A percentile compares a stretch with the other conserved stretches of the same genome.
phyloP scores from a whole-genome alignment of 2,113 vertebrate genomes.

The Aptenodytes forsteri region DNA sequence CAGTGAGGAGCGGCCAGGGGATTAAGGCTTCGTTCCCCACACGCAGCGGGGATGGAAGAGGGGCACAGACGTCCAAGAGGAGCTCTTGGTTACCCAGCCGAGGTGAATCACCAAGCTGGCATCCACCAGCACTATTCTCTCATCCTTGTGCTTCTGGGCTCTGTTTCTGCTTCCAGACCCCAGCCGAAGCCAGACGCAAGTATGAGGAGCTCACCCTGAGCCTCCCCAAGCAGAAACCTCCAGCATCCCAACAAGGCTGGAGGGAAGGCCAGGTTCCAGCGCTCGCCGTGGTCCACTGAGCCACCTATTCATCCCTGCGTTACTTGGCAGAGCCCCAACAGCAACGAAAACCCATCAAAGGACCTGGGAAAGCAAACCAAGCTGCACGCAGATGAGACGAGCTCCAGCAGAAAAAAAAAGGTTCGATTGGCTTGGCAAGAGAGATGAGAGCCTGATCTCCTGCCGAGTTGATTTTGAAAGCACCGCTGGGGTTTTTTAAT shows the following conservation, averaged over 20 bases:
- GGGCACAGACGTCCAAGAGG: background rate
- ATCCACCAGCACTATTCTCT: background rate
- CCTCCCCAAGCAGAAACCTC: background rate
- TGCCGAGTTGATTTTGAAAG: background rate
- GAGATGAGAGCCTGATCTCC: conserved; percentile 1
- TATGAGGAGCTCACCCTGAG: background rate
- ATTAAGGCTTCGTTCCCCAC: background rate
- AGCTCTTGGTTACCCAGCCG: background rate
- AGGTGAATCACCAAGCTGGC: background rate
- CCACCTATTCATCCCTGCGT: conserved; percentile 7
- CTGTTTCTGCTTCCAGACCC: background rate
- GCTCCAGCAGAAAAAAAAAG: background rate
- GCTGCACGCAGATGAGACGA: background rate
- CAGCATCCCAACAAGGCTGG: background rate
- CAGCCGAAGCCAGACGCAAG: background rate
- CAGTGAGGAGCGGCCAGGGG: background rate
- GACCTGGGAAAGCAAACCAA: conserved; percentile 24
- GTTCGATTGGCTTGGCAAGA: conserved; percentile 12
- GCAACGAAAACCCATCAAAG: conserved; percentile 25
- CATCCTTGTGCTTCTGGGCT: background rate
- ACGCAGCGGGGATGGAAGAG: rapidly evolving
- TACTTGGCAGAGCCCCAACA: conserved; percentile 27
- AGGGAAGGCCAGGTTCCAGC: background rate
- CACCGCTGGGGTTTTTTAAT: conserved; percentile 29
- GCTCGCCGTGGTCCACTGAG: background rate